phyloP scores from a whole-genome alignment of 2,888 invertebrate genomes.

The Muschampia plurimacula region DNA sequence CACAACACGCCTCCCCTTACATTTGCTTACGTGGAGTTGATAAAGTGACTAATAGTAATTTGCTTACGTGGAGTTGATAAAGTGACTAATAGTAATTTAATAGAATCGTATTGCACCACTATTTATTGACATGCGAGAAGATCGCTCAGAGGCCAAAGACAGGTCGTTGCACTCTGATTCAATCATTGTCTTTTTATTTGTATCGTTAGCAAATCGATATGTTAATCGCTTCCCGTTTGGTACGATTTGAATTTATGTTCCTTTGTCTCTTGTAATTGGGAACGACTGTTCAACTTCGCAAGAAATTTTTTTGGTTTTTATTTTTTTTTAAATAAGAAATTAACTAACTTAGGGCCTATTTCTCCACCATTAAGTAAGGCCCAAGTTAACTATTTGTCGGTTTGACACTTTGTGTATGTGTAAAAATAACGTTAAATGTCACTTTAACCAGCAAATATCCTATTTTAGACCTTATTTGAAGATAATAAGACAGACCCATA shows the following conservation, averaged over 20 bases:
- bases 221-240: slow-evolving; percentile 16
- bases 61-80: not conserved
- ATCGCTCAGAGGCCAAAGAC: slow-evolving; percentile 2
- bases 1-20: not conserved
- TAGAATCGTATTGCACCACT: slow-evolving; percentile 27
- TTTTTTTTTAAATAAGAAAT: not conserved
- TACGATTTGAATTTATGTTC: slow-evolving; percentile 29
- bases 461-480: too few relatives aligned
- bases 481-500: too few relatives aligned
- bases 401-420: too few relatives aligned
- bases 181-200: slow-evolving; percentile 21
- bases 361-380: too few relatives aligned
- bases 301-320: not conserved
- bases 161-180: slow-evolving; percentile 23
- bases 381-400: too few relatives aligned
- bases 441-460: too few relatives aligned
- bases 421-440: too few relatives aligned
- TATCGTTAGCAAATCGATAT: slow-evolving; percentile 17
- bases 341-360: not conserved
- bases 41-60: slow-evolving; percentile 38
- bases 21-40: not conserved
- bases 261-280: slow-evolving; percentile 7
- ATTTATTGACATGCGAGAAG: slow-evolving; percentile 6
- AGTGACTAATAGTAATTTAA: slow-evolving; percentile 48
- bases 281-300: not conserved